Percentiles rank a stretch among this genome's conserved stretches.
These are phyloP conservation scores for Myioborus miniatus DNA, from an alignment of 2,797 vertebrate species.

Conservation along the genomic window DNA sequence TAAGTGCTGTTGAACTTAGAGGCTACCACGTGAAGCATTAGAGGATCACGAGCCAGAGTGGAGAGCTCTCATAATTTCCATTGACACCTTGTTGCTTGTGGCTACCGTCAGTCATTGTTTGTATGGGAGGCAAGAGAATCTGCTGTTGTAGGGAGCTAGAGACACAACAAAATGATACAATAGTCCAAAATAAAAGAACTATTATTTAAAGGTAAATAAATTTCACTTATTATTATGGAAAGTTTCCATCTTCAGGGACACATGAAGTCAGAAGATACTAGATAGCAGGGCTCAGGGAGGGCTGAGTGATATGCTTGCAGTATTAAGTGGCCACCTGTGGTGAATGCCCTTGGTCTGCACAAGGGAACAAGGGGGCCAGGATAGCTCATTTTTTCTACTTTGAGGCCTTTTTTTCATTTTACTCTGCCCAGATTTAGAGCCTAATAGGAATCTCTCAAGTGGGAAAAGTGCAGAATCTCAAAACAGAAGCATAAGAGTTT, in stretches of 20 bases:
- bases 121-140: not conserved
- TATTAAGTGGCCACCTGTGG: not conserved
- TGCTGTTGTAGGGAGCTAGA: not conserved
- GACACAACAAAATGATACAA: not conserved
- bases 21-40: not conserved
- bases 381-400: not conserved
- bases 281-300: not conserved
- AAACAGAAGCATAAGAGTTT: conserved; percentile 34
- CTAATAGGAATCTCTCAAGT: conserved; percentile 26
- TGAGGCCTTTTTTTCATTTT: not conserved
- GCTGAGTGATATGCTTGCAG: not conserved
- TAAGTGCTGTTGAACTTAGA: not conserved
- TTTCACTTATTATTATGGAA: not conserved
- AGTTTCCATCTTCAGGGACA: not conserved
- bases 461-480: conserved; percentile 38
- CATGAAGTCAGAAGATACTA: not conserved
- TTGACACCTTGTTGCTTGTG: not conserved
- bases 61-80: not conserved
- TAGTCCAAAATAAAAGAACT: not conserved
- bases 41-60: not conserved
- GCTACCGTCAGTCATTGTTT: not conserved
- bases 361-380: not conserved
- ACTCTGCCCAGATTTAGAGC: not conserved
- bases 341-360: not conserved
- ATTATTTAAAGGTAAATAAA: not conserved